Base-by-base conservation (phyloP, 2,113 vertebrate species). In the Candoia aspera region DNA sequence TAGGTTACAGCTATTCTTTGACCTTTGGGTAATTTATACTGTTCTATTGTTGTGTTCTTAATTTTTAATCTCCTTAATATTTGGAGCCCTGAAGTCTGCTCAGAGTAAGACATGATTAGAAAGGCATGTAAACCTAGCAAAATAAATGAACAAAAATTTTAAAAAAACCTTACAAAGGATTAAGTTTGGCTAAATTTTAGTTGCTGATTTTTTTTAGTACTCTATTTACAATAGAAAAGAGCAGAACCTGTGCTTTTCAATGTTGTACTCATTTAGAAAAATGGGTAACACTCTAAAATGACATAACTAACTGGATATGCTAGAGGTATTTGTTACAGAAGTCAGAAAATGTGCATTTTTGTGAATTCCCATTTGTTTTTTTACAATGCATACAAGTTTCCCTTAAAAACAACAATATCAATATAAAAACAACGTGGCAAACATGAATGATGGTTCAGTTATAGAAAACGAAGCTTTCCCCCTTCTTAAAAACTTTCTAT, bases 181-280 rank as follows among this genome's bases (percentile, higher is more conserved):
- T 84, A 49, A 53, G 6, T 89, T 85, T 49, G 6, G 46, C n/a
- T 89, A 26, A 33, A 55, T n/a, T 55, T 23, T 85, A 24, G 21
- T 23, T 19, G 15, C 15, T 55, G 21, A 12, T 64, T 89, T 2
- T 85, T 92, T 92, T 59, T 79, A 93, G 57, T 93, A 89, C 91
- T 94, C 55, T 37, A 8, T 55, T 91, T 87, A 90, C 90, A 84
- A 91, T 92, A 87, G 93, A 94, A 84, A 24, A 93, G 62, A 94
- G 93, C 15, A 91, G 95, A 95, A 94, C 33, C 90, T 92, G 26
- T 68, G 96, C 93, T 94, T 96, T 95, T 13, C 92, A 73, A 84
- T 87, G 93, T 95, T 83, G 17, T 21, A 88, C 87, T 91, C 59
- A 90, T 84, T 92, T 91, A 94, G 92, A 94, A 49, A 95, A 95